Conservation (phyloP, 2,888 invertebrate genomes). For the Neria commutata region DNA sequence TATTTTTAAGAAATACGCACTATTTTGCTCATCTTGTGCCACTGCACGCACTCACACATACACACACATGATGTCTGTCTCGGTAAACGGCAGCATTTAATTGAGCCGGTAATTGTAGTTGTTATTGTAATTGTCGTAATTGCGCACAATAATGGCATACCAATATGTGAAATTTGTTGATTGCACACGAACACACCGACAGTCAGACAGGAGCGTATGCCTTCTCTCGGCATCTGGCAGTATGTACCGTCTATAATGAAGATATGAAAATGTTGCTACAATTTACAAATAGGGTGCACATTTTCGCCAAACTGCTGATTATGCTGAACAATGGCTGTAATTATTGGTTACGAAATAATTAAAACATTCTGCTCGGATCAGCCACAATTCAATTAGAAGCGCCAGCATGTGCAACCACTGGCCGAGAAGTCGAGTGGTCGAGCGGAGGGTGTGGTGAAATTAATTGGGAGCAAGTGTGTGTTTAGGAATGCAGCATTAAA, state of each 20-base stretch:
- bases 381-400: conserved; percentile 21
- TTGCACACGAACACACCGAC: neutral
- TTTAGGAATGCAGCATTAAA: no score
- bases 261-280: no score
- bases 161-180: no score
- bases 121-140: no score
- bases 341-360: conserved; percentile 22
- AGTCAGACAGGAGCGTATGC: neutral
- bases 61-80: no score
- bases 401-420: no score
- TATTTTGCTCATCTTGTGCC: neutral
- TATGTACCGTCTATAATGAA: neutral
- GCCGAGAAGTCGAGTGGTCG: no score
- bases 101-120: no score
- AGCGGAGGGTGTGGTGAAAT: neutral
- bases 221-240: neutral
- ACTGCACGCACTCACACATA: neutral
- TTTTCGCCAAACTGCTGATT: neutral
- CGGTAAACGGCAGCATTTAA: no score
- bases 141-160: no score
- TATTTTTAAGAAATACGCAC: neutral
- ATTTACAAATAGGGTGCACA: no score
- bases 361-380: conserved; percentile 27
- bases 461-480: neutral
- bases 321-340: neutral